phyloP scores from a whole-genome alignment of 2,797 vertebrate genomes.

The Clarias pachynema region DNA sequence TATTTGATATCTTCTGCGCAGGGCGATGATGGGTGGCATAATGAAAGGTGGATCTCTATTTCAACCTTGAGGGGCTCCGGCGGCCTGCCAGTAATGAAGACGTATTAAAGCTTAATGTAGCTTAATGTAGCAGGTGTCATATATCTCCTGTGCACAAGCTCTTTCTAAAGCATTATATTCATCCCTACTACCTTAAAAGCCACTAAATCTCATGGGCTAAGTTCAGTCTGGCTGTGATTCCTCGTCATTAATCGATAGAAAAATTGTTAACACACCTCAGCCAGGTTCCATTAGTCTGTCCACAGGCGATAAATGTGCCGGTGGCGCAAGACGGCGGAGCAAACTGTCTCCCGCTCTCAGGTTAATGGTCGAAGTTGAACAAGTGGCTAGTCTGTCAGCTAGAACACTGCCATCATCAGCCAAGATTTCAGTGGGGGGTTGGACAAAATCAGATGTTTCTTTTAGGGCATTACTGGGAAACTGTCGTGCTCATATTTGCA shows the following conservation, averaged over 20 bases:
- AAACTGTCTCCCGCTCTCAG: constrained; percentile 79
- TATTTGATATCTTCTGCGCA: constrained; percentile 76
- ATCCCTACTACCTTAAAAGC: constrained; percentile 99
- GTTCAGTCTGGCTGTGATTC: constrained; percentile 89
- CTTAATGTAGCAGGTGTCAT: constrained; percentile 99
- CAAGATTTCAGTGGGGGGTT: constrained; percentile 54
- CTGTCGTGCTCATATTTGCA: background rate
- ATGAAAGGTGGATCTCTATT: constrained; percentile 88
- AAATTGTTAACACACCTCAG: constrained; percentile 99
- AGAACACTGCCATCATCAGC: constrained; percentile 73
- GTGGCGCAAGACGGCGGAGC: constrained; percentile 68
- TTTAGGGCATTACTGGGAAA: background rate
- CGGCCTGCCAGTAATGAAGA: constrained; percentile 99
- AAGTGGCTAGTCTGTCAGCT: constrained; percentile 82
- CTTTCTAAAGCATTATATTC: constrained; percentile 99
- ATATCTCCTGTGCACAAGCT: constrained; percentile 98
- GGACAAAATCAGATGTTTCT: background rate
- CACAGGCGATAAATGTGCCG: constrained; percentile 91
- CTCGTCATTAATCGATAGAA: constrained; percentile 95
- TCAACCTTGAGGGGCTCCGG: constrained; percentile 98
- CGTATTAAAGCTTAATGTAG: constrained; percentile 99
- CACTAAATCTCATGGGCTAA: constrained; percentile 94
- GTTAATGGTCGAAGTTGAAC: constrained; percentile 84
- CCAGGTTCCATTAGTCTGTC: constrained; percentile 95
- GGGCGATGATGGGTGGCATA: constrained; percentile 74